Evolutionary conservation across 2,888 invertebrate genomes (phyloP), one percentile per base, ranked within the genome.

Genomic region (Pyrrhosoma nymphula): DNA sequence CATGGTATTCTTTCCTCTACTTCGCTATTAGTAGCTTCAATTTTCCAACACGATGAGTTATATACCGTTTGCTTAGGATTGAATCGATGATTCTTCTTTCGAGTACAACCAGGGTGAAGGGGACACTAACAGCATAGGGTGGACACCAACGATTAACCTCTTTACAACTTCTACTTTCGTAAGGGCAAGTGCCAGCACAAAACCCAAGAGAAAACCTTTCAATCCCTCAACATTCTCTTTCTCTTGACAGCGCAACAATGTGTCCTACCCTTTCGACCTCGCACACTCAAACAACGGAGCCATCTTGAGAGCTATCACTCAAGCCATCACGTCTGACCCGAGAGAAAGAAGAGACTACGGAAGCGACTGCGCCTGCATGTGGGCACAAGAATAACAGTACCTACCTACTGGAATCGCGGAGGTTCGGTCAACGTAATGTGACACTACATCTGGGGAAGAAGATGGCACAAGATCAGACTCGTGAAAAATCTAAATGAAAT

Each of bases 281-380:
- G 18, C 82, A 14, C 35, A 82, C 30, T 35, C 82, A 82, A 82
- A 35, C 30, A 35, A 82, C 30, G 35, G 82, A 82, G 30, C 35
- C 82, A 1, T 35, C 82, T 82, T 82, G 35, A 82, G 35, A 35
- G 82, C 82, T 82, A 82, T 82, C 82, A 82, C 82, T 82, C 82
- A 82, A 82, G 82, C 1, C 82, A 82, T 82, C 82, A 82, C 82
- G 82, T 35, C 82, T 82, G 82, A 82, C 82, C 82, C 82, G 82
- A 82, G 82, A 82, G 82, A 82, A 82, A n/a, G 82, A 82, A 35
- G 30, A 82, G 0, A 82, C 82, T 35, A 35, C 30, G 82, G 82
- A 82, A 10, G 10, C 82, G 82, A 82, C 35, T 82, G 30, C 35
- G 16, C 35, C 82, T 82, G 35, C 82, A 35, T 14, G 82, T 16